Evolutionary conservation across 2,797 vertebrate species (phyloP).

Genomic region (Neosilurus mollespiculum): DNA sequence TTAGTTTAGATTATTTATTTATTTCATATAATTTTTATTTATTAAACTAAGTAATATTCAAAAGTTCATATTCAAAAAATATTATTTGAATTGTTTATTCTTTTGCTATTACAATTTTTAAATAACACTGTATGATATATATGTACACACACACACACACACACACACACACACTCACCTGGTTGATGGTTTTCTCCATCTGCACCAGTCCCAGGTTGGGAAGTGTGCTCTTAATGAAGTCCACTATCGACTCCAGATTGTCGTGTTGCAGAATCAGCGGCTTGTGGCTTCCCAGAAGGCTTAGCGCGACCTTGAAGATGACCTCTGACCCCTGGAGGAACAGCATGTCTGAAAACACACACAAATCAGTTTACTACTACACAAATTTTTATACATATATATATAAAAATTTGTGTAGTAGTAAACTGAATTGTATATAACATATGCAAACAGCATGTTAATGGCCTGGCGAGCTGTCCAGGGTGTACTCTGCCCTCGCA

Average conservation of each 20-base stretch:
- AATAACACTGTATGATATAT: no score
- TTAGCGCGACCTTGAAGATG: slow-evolving; percentile 96
- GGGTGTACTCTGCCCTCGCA: no score
- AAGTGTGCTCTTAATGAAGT: slow-evolving; percentile 95
- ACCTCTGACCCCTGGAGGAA: slow-evolving; percentile 95
- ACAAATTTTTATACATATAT: background rate
- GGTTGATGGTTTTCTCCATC: slow-evolving; percentile 98
- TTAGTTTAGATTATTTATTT: no score
- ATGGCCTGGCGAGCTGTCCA: no score
- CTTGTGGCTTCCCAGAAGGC: slow-evolving; percentile 94
- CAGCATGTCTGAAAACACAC: slow-evolving; percentile 83
- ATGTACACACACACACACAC: background rate
- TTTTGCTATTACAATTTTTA: no score
- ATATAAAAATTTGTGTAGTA: background rate
- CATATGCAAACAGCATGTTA: no score
- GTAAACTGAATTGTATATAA: background rate
- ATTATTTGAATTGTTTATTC: no score
- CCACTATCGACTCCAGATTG: slow-evolving; percentile 93
- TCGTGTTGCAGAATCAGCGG: slow-evolving; percentile 96
- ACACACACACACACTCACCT: slow-evolving; percentile 71
- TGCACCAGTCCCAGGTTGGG: slow-evolving; percentile 96
- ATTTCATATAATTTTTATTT: no score
- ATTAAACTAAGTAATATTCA: no score
- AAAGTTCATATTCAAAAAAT: no score
- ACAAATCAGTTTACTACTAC: background rate